Conservation (phyloP, 1,140 invertebrate genomes). For the Drosophila hydei region DNA sequence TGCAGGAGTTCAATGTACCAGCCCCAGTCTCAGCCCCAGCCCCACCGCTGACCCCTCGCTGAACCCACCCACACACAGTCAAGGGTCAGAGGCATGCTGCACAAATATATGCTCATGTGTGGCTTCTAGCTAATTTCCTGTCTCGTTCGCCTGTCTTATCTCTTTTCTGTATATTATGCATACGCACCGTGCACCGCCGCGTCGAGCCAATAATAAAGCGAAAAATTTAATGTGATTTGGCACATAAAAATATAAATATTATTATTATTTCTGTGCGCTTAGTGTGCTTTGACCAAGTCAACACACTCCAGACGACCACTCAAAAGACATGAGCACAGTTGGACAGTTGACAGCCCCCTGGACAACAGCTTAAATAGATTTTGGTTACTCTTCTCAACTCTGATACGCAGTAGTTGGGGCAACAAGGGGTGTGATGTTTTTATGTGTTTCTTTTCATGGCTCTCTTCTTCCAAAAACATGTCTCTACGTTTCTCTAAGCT, state of each 20-base stretch:
- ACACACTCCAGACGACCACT: slow-evolving; percentile 35
- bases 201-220: slow-evolving; percentile 59
- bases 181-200: slow-evolving; percentile 54
- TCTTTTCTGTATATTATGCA: slow-evolving; percentile 75
- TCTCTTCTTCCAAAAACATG: neutral
- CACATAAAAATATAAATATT: slow-evolving; percentile 81
- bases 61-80: neutral
- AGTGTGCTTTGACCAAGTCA: slow-evolving; percentile 20
- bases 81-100: slow-evolving; percentile 28
- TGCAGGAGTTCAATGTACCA: slow-evolving; percentile 50
- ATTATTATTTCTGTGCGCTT: slow-evolving; percentile 59
- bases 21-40: neutral
- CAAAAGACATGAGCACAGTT: neutral
- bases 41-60: neutral
- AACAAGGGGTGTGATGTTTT: neutral
- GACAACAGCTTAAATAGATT: slow-evolving; percentile 61
- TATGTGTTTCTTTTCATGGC: no score
- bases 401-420: neutral
- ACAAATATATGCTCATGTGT: slow-evolving; percentile 2
- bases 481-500: no score
- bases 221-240: slow-evolving; percentile 77
- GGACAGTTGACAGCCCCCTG: slow-evolving; percentile 52
- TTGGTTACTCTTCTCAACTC: slow-evolving; percentile 27
- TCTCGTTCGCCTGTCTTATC: slow-evolving; percentile 74
- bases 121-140: slow-evolving; percentile 64